Evolutionary conservation across 2,888 invertebrate genomes (phyloP).

Genomic region (Epirrita christyi): DNA sequence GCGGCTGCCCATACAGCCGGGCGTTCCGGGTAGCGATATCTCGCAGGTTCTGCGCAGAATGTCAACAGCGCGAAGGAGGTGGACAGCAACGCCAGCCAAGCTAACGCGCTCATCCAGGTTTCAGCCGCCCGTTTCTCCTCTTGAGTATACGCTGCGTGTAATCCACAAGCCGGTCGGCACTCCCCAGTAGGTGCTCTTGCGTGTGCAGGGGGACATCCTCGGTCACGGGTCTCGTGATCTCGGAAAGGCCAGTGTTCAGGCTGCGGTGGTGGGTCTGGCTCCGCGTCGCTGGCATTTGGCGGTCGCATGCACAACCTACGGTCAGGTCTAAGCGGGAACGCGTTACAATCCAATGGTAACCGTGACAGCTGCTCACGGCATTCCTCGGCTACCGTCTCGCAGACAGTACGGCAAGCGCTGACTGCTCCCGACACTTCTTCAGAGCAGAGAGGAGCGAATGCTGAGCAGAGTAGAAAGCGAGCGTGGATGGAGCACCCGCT

Average conservation of each 20-base stretch:
- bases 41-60: constrained; percentile 93
- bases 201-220: constrained; percentile 86
- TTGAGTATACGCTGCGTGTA: constrained; percentile 87
- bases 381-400: constrained; percentile 90
- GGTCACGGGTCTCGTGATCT: constrained; percentile 57
- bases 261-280: constrained; percentile 71
- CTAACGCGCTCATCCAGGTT: constrained; percentile 91
- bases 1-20: constrained; percentile 95
- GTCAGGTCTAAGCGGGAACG: constrained; percentile 90
- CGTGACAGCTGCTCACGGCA: constrained; percentile 91
- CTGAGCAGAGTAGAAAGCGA: constrained; percentile 94
- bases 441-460: constrained; percentile 96
- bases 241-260: constrained; percentile 73
- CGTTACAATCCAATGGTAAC: constrained; percentile 90
- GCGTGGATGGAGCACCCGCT: constrained; percentile 92
- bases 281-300: constrained; percentile 74
- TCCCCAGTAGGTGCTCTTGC: constrained; percentile 83
- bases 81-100: constrained; percentile 91
- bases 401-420: constrained; percentile 93
- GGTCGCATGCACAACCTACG: constrained; percentile 92
- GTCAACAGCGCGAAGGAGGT: constrained; percentile 94
- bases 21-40: constrained; percentile 97
- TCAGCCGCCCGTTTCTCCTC: constrained; percentile 89
- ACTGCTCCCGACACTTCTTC: constrained; percentile 93
- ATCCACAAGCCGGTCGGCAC: constrained; percentile 88